A percentile compares a stretch with the other conserved stretches of the same genome.
phyloP scores from a whole-genome alignment of 2,113 vertebrate species.

The Halcyon malimbica region DNA sequence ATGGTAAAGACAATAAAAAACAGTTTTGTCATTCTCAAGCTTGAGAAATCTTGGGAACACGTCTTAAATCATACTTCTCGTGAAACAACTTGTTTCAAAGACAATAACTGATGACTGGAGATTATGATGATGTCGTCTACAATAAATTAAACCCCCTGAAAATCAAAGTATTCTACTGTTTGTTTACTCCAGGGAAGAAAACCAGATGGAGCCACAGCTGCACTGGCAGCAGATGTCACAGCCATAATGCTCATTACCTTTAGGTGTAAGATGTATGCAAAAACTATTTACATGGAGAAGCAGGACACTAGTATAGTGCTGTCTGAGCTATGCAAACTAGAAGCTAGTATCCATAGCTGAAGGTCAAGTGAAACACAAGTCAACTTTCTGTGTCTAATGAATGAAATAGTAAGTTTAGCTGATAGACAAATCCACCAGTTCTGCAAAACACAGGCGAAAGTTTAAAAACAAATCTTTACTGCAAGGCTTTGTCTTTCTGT shows the following conservation, averaged over 20 bases:
- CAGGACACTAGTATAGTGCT: not conserved
- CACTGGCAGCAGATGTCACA: constrained; percentile 11
- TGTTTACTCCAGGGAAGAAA: not conserved
- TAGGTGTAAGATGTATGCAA: not conserved
- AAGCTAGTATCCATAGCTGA: not conserved
- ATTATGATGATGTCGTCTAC: not conserved
- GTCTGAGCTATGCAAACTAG: not conserved
- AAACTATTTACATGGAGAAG: not conserved
- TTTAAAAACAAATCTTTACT: not conserved
- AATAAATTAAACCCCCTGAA: not conserved
- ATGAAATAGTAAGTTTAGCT: not conserved
- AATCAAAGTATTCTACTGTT: not conserved
- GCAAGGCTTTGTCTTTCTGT: not conserved
- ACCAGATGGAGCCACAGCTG: constrained; percentile 25
- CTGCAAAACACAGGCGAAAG: not conserved
- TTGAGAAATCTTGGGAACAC: not conserved
- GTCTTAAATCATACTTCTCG: not conserved
- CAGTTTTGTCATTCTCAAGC: not conserved
- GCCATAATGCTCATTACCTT: not conserved
- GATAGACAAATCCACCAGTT: not conserved
- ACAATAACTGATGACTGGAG: not conserved
- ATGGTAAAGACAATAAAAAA: not conserved
- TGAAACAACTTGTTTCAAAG: constrained; percentile 8
- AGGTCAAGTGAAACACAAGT: not conserved
- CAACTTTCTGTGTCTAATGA: not conserved